phyloP scores from a whole-genome alignment of 2,797 vertebrate species.

The Pipistrellus nathusii region DNA sequence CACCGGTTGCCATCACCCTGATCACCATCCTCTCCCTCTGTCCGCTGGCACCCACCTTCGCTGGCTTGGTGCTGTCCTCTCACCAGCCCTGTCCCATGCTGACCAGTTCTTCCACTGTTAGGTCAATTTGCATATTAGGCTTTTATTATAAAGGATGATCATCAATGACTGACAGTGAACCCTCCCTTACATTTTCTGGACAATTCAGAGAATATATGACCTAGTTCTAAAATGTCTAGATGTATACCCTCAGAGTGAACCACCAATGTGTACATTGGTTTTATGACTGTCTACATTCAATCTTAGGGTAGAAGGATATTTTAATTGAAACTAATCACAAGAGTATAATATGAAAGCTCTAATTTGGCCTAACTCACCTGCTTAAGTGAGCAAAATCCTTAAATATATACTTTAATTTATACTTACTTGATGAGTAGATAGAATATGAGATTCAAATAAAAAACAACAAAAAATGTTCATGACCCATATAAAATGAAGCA shows the following conservation, averaged over 20 bases:
- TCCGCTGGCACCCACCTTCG: too few relatives aligned
- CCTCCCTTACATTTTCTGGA: background rate
- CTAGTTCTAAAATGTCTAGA: background rate
- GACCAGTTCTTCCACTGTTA: too few relatives aligned
- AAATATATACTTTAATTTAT: background rate
- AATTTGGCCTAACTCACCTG: background rate
- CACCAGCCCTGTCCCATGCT: too few relatives aligned
- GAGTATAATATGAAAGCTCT: background rate
- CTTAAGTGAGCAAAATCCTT: background rate
- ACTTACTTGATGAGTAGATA: background rate
- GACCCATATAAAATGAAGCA: background rate
- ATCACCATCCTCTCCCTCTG: too few relatives aligned
- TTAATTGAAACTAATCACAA: background rate
- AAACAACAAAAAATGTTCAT: background rate
- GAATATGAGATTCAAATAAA: background rate
- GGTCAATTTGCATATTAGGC: too few relatives aligned
- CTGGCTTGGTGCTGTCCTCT: too few relatives aligned
- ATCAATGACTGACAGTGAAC: background rate
- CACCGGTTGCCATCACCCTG: too few relatives aligned
- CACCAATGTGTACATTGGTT: fast-evolving
- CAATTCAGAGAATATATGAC: background rate
- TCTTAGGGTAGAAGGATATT: background rate
- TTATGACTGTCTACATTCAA: background rate
- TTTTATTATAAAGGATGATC: background rate
- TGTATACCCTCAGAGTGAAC: background rate